Percentiles rank a stretch among this genome's conserved stretches.
phyloP scores from a whole-genome alignment of 2,113 vertebrate genomes.

The Engraulis encrasicolus region DNA sequence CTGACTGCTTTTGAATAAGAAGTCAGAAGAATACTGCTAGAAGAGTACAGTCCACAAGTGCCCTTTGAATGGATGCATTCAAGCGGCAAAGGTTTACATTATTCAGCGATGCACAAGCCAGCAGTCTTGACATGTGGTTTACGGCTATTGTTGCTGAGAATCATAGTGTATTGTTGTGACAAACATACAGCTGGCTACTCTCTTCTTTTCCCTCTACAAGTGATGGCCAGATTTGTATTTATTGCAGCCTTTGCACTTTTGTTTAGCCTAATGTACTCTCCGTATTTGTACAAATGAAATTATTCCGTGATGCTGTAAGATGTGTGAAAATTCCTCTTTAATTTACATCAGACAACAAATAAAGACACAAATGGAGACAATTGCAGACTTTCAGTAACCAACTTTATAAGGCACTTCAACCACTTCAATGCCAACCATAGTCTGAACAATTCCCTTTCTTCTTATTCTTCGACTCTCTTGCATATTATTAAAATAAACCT shows the following conservation, averaged over 20 bases:
- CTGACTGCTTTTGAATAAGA: background rate
- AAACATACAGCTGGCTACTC: background rate
- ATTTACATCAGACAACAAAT: slow-evolving; percentile 54
- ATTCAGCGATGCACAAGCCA: background rate
- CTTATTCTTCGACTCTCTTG: slow-evolving; percentile 80
- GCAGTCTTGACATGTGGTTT: background rate
- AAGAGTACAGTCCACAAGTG: background rate
- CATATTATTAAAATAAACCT: slow-evolving; percentile 95
- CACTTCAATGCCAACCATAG: slow-evolving; percentile 80
- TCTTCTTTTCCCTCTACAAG: background rate
- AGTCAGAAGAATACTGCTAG: background rate
- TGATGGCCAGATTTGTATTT: background rate
- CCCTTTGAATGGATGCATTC: background rate
- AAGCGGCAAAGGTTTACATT: background rate
- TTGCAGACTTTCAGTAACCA: slow-evolving; percentile 80
- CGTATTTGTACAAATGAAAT: background rate
- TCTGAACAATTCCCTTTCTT: slow-evolving; percentile 77
- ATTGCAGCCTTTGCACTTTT: background rate
- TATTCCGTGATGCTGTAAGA: background rate
- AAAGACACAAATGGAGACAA: slow-evolving; percentile 64
- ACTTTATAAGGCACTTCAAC: slow-evolving; percentile 85
- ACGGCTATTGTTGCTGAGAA: background rate
- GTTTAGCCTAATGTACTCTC: background rate
- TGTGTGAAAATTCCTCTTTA: background rate
- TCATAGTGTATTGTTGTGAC: background rate